Evolutionary conservation across 1,140 invertebrate species (phyloP).

Genomic region (Mizuhopecten yessoensis): DNA sequence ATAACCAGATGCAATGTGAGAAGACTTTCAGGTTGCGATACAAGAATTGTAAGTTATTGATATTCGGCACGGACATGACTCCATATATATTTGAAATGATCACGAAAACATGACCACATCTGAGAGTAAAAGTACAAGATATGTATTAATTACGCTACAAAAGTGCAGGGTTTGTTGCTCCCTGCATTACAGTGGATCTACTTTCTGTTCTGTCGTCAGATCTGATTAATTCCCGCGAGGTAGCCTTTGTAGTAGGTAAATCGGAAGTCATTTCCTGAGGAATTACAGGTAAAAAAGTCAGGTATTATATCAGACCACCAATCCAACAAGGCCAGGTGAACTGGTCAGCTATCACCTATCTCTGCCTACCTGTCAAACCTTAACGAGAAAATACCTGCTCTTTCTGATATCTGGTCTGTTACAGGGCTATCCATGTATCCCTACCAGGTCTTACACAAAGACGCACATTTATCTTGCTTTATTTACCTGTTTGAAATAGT

Average conservation of each 20-base stretch:
- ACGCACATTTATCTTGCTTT: neutral
- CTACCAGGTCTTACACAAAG: neutral
- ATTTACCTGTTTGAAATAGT: conserved; percentile 29
- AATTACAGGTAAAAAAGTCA: neutral
- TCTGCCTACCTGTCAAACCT: neutral
- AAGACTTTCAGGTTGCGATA: neutral
- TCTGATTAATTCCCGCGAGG: neutral
- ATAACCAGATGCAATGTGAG: neutral
- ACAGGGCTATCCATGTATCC: conserved; percentile 10
- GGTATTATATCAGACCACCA: neutral
- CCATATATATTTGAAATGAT: neutral
- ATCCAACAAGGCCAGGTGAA: neutral
- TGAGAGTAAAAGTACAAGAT: neutral
- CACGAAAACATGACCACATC: neutral
- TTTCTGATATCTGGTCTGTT: neutral
- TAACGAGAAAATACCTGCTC: conserved; percentile 27
- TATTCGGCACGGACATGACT: neutral
- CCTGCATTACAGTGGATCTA: neutral
- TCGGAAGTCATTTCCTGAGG: neutral
- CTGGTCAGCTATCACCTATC: neutral
- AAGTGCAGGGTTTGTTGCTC: neutral
- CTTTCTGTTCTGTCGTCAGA: neutral
- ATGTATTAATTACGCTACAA: conserved; percentile 19
- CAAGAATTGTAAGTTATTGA: neutral
- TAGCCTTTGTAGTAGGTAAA: neutral